These are phyloP conservation scores for Imbricaverruca yamaguchii DNA, from an alignment of 2,888 invertebrate species.

Conservation along the genomic window DNA sequence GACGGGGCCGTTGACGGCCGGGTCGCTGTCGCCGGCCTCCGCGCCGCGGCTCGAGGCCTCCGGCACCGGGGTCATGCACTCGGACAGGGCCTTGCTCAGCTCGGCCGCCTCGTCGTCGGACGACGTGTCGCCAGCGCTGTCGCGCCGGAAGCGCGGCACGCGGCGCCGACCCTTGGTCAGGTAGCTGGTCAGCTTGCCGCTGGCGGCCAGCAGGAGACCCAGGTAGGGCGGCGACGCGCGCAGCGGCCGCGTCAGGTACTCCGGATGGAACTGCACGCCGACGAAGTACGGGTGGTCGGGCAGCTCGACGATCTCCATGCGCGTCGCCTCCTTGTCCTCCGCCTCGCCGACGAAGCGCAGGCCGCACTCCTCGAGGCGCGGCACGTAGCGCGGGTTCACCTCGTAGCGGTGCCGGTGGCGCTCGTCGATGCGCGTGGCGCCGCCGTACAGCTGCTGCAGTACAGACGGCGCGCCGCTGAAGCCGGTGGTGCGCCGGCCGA, in stretches of 20 bases:
- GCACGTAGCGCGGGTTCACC: constrained; percentile 83
- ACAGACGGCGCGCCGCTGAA: constrained; percentile 52
- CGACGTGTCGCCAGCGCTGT: constrained; percentile 58
- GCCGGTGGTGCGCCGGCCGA: constrained; percentile 84
- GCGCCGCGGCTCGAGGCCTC: constrained; percentile 50
- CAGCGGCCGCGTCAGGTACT: constrained; percentile 85
- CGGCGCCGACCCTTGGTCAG: constrained; percentile 42
- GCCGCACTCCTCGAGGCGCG: constrained; percentile 67
- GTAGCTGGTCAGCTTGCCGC: constrained; percentile 59
- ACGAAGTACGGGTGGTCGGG: constrained; percentile 84
- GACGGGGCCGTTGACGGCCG: constrained; percentile 56
- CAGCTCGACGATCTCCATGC: constrained; percentile 92
- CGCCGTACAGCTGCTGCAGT: constrained; percentile 61
- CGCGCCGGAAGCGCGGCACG: constrained; percentile 54
- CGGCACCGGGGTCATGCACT: constrained; percentile 50
- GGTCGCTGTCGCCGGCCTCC: constrained; percentile 40
- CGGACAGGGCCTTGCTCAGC: constrained; percentile 52
- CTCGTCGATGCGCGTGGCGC: constrained; percentile 73
- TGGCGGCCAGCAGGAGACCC: constrained; percentile 84
- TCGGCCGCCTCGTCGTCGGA: constrained; percentile 60
- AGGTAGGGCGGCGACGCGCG: constrained; percentile 91
- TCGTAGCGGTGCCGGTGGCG: constrained; percentile 96
- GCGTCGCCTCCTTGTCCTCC: constrained; percentile 35
- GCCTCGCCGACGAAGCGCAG: constrained; percentile 71
- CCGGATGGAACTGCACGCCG: constrained; percentile 95